Evolutionary conservation across 2,797 vertebrate species (phyloP), one percentile per base, ranked within the genome.

Genomic region (Lacerta viridis): DNA sequence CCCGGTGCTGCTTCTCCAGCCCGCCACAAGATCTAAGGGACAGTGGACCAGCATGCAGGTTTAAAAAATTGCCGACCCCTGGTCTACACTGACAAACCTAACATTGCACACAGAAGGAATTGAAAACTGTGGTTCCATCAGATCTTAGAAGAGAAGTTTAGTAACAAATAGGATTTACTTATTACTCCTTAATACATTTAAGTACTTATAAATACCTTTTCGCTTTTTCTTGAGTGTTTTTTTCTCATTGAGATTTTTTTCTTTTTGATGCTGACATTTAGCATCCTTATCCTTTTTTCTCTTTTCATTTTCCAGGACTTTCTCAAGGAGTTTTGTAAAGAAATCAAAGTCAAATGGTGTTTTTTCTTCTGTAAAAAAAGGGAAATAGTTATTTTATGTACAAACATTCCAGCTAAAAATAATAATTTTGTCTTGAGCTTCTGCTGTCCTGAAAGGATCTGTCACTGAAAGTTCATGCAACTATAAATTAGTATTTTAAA

Each of bases 271-370:
- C 55, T 96, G 96, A 83, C 81, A 94, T 97, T 95, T 97, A 91
- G 64, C 66, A 61, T 95, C 95, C 89, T 98, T 98, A 90, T 97
- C 96, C 88, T 97, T 98, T 93, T 95, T 98, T 93, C 95, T 98
- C 92, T 97, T 96, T 90, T 98, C 98, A 87, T 97, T 96, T 92
- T 98, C 98, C 86, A 99, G 93, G 88, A 99, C 97, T 93, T 98
- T 98, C 88, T 98, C 97, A 80, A 99, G 98, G 80, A 99, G 96
- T 85, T 97, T 98, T 41, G 97, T 97, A 96, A 99, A 99, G 96
- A 98, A 99, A 89, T 98, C 97, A 39, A 99, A 97, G 95, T 99
- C 99, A 97, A 99, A 97, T 83, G 98, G 98, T 2, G 97, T 97
- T 92, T 98, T 98, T 93, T 99, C 98, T 96, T 96, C 99, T 99